Base-by-base conservation (phyloP, 2,113 vertebrate genomes). In the Enhydra lutris region DNA sequence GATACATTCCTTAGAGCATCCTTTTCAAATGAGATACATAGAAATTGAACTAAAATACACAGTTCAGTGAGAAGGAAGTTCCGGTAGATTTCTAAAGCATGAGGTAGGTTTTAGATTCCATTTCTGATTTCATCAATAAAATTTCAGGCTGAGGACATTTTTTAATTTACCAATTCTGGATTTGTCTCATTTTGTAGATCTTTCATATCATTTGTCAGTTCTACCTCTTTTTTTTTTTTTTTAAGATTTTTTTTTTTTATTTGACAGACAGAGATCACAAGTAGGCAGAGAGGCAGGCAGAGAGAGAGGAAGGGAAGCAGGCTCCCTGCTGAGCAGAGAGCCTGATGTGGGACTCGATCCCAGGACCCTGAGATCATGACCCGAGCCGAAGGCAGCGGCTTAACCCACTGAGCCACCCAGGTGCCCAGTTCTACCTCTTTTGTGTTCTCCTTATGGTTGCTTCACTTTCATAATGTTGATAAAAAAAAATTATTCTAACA, bases 1-100 rank as follows among this genome's bases (percentile, higher is more conserved):
- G 55, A 45, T 81, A 21, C 20, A 82, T 91, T 76, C 50, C 74
- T 88, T 91, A 29, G 29, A 21, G 31, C 6, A 78, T 78, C 50
- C 80, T 86, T 47, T 74, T 59, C 52, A 88, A 69, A 90, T 26
- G 84, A 85, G 47, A 69, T 50, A 42, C 13, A 47, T 65, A 79
- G 52, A 94, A 92, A 89, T 85, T 76, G 86, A 82, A 93, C 71
- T 85, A n/a, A 96, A 95, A 26, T 82, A 78, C 5, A 23, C 82
- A 65, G 42, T 78, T 86, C 12, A 39, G 24, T 73, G 67, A 91
- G 63, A 83, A 92, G 24, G 29, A 84, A 61, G 57, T 81, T 47
- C 59, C 87, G 7, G 17, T 61, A 36, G n/a, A 78, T 94, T 50
- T 96, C 34, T 39, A 39, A 94, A 24, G 24, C 23, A 15, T 55